These are phyloP conservation scores for Aspidapion aeneum DNA, from an alignment of 2,888 invertebrate species.

Conservation along the genomic window DNA sequence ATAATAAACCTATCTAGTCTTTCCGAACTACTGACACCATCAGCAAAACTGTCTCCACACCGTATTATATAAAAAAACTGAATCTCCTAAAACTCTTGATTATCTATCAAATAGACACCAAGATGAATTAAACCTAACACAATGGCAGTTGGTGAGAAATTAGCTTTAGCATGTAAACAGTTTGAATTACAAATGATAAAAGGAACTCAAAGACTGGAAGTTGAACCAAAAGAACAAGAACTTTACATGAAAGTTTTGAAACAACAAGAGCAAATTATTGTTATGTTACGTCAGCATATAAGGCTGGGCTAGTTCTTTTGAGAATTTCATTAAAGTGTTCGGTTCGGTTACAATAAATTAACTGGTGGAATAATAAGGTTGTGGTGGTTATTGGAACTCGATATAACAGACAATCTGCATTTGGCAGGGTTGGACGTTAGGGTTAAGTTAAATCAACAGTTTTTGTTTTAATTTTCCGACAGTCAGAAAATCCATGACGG, in stretches of 20 bases:
- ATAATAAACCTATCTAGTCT: too few species aligned
- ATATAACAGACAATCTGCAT: too few species aligned
- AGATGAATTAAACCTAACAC: conserved; percentile 16
- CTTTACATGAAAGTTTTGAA: conserved; percentile 12
- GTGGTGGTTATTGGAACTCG: too few species aligned
- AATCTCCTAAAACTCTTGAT: background rate
- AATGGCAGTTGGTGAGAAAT: conserved; percentile 16
- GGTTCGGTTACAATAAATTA: too few species aligned
- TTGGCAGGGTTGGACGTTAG: too few species aligned
- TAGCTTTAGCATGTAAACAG: conserved; percentile 16
- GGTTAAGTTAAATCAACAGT: too few species aligned
- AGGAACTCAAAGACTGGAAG: conserved; percentile 13
- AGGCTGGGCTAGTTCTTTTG: background rate
- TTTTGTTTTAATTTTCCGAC: too few species aligned
- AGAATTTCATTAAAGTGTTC: too few species aligned
- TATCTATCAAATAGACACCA: background rate
- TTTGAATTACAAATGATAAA: conserved; percentile 19
- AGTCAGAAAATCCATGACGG: too few species aligned
- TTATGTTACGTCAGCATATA: background rate
- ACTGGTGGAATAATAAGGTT: too few species aligned
- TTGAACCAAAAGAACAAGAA: conserved; percentile 19
- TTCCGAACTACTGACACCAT: background rate
- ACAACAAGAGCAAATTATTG: conserved; percentile 17
- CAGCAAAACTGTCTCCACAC: too few species aligned
- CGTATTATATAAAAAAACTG: too few species aligned